Evolutionary conservation across 2,797 vertebrate genomes (phyloP), one percentile per base, ranked within the genome.

Genomic region (Kryptopterus vitreolus): DNA sequence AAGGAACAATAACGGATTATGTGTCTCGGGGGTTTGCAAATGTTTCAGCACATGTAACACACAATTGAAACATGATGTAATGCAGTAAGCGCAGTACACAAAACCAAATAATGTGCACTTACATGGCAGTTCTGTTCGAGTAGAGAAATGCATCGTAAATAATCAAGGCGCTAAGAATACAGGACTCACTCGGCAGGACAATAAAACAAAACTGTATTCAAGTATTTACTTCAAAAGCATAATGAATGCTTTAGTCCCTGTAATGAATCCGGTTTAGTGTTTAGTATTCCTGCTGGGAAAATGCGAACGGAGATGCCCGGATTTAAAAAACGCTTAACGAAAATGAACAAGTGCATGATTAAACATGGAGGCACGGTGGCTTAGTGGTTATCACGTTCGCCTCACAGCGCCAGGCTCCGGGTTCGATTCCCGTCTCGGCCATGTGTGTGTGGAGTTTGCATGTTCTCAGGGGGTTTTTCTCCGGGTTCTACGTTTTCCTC

Each of bases 1-100:
- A 10, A 77, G 18, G 50, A 9, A 80, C 58, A 1, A 61, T 69
- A 66, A 62, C 33, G 48, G 52, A 70, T 38, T 65, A 20, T 33
- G 20, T 35, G 3, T 22, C 18, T 63, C 61, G 35, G 31, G 9
- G 18, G n/a, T n/a, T n/a, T 66, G 29, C 9, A 62, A 33, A n/a
- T 43, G n/a, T 24, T 43, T 10, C 5, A n/a, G 29, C 29, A 50
- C 3, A 29, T 24, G 15, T 70, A 33, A n/a, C n/a, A n/a, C n/a
- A n/a, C n/a, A 52, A 53, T 70, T 15, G 2, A 70, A 29, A 29
- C 2, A 6, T 16, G 18, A 24, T 26, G 38, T 43, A 65, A 15
- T 24, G 35, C 20, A 43, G 22, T 18, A 33, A n/a, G 16, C 29
- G 20, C 29, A 20, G 7, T 20, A 31, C 16, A 62, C 15, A 33